These are phyloP conservation scores for Drosophila tanythrix DNA, from an alignment of 2,888 invertebrate species.

Conservation along the genomic window DNA sequence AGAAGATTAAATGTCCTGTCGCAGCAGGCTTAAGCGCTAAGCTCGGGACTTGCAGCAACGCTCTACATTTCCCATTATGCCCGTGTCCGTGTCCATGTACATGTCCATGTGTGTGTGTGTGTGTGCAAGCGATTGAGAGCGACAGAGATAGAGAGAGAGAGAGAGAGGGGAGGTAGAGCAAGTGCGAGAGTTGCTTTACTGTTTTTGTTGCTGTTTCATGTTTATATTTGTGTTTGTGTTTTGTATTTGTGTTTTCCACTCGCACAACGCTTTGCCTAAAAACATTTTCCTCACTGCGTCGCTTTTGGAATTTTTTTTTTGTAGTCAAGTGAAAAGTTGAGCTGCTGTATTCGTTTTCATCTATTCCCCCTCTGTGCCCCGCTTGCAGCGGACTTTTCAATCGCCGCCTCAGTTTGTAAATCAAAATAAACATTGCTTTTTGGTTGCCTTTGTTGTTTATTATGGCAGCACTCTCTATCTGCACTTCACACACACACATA, in stretches of 20 bases:
- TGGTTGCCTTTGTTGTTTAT: conserved; percentile 68
- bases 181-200: conserved; percentile 16
- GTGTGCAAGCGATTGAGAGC: background rate
- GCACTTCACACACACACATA: conserved; percentile 4
- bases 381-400: conserved; percentile 1
- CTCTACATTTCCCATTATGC: conserved; percentile 53
- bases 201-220: conserved; percentile 26
- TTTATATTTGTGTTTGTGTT: conserved; percentile 27
- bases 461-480: conserved; percentile 36
- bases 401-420: conserved; percentile 60
- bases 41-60: conserved; percentile 64
- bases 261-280: conserved; percentile 42
- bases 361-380: background rate
- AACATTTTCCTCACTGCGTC: conserved; percentile 39
- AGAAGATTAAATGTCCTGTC: conserved; percentile 80
- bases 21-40: conserved; percentile 75
- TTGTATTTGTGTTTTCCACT: conserved; percentile 38
- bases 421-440: conserved; percentile 76
- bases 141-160: background rate
- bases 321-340: conserved; percentile 67
- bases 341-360: conserved; percentile 41
- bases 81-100: conserved; percentile 32
- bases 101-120: conserved; percentile 14
- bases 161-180: background rate
- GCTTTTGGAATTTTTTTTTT: conserved; percentile 22